phyloP scores from a whole-genome alignment of 2,888 invertebrate species.

The Phymatocera aterrima region DNA sequence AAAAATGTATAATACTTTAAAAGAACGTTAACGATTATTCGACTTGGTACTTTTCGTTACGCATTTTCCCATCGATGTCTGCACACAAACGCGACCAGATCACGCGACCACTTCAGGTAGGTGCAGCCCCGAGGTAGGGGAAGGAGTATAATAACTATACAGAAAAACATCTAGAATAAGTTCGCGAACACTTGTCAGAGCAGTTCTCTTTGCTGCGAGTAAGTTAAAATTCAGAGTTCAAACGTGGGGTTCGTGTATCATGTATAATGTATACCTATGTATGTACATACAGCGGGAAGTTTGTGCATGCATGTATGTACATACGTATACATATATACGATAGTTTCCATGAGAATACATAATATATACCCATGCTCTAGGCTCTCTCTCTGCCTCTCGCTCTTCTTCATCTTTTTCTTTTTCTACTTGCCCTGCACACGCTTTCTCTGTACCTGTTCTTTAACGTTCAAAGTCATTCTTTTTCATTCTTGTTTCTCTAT shows the following conservation, averaged over 20 bases:
- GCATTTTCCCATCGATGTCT: too few species aligned
- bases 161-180: background rate
- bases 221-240: conserved; percentile 14
- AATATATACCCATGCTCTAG: conserved; percentile 34
- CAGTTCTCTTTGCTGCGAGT: background rate
- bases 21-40: too few species aligned
- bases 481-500: too few species aligned
- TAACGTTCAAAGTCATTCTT: too few species aligned
- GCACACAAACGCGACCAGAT: too few species aligned
- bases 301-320: background rate
- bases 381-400: background rate
- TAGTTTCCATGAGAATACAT: conserved; percentile 1
- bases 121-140: too few species aligned
- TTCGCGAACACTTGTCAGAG: conserved; percentile 5
- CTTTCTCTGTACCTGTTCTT: too few species aligned
- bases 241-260: background rate
- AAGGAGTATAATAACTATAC: too few species aligned
- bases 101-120: too few species aligned
- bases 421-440: background rate
- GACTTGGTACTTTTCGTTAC: too few species aligned
- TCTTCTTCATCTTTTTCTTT: background rate
- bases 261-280: too few species aligned
- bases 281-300: background rate
- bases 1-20: too few species aligned
- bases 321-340: background rate